Evolutionary conservation across 2,113 vertebrate species (phyloP).

Genomic region (Menidia beryllina): DNA sequence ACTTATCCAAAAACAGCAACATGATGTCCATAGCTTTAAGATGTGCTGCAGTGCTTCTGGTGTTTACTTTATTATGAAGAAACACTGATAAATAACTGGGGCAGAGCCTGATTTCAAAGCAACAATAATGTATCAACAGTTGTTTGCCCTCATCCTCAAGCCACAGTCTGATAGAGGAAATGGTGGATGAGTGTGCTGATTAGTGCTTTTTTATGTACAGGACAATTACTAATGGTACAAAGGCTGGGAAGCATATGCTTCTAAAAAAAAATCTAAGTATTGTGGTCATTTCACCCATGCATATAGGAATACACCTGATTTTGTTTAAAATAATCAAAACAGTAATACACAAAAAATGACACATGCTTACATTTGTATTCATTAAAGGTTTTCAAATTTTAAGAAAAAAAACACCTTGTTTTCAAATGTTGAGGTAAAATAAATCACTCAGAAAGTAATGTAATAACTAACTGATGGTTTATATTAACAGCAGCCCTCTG

Average conservation of each 20-base stretch:
- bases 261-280: slow-evolving; percentile 2
- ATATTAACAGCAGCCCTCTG: slow-evolving; percentile 25
- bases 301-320: slow-evolving; percentile 24
- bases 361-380: slow-evolving; percentile 6
- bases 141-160: neutral
- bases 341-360: slow-evolving; percentile 5
- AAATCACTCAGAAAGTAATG: neutral
- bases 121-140: neutral
- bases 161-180: neutral
- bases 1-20: neutral
- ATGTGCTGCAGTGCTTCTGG: neutral
- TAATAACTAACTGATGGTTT: slow-evolving; percentile 4
- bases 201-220: neutral
- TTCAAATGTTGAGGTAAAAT: slow-evolving; percentile 10
- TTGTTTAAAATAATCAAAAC: slow-evolving; percentile 24
- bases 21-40: neutral
- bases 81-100: neutral
- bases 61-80: neutral
- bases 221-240: neutral
- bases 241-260: neutral
- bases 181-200: neutral
- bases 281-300: slow-evolving; percentile 24
- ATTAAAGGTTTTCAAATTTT: neutral
- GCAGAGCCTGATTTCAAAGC: neutral
- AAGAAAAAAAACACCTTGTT: slow-evolving; percentile 6